These are phyloP conservation scores for Pluvianellus socialis DNA, from an alignment of 2,113 vertebrate genomes.

Conservation along the genomic window DNA sequence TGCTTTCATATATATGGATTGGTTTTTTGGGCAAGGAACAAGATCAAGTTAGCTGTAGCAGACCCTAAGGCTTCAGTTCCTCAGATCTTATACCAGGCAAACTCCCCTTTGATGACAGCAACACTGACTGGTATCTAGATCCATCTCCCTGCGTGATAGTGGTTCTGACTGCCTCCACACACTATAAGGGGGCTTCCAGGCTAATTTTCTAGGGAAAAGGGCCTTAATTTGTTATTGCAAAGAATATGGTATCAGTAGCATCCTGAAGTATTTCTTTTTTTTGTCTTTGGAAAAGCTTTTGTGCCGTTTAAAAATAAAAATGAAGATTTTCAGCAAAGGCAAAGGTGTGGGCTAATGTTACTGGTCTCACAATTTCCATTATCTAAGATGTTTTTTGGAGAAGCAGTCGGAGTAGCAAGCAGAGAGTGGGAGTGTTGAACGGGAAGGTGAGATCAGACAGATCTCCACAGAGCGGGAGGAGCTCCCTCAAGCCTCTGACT, in stretches of 20 bases:
- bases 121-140: background rate
- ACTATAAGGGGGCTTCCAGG: background rate
- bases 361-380: background rate
- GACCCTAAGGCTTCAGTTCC: background rate
- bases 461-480: background rate
- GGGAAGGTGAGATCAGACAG: background rate
- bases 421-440: background rate
- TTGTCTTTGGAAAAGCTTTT: background rate
- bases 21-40: background rate
- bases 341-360: background rate
- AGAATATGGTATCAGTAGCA: background rate
- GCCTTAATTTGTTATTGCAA: background rate
- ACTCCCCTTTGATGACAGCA: background rate
- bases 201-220: background rate
- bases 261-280: background rate
- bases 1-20: background rate
- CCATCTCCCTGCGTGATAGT: background rate
- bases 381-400: background rate
- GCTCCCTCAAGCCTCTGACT: background rate
- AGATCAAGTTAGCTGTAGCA: background rate
- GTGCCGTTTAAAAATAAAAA: background rate
- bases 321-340: background rate
- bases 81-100: background rate
- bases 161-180: background rate
- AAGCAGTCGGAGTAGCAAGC: background rate